These are phyloP conservation scores for Onchidella celtica DNA, from an alignment of 2,888 invertebrate genomes.

Conservation along the genomic window DNA sequence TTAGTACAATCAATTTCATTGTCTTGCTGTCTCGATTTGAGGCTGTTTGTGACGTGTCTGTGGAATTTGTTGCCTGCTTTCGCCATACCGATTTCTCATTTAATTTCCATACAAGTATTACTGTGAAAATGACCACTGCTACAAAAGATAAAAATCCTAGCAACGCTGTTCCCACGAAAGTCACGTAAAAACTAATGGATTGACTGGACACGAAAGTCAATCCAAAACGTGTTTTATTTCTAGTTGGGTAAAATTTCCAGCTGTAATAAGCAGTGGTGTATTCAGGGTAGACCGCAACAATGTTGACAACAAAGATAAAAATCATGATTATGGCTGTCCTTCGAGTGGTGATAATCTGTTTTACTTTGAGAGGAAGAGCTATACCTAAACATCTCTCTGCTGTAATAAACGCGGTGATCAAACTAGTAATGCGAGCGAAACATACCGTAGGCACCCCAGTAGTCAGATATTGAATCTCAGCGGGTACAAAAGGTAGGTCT, in stretches of 20 bases:
- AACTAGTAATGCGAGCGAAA: background rate
- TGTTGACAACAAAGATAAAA: background rate
- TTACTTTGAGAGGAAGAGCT: constrained; percentile 4
- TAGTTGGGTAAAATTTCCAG: background rate
- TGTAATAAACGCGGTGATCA: constrained; percentile 8
- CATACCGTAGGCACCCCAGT: background rate
- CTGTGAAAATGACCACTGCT: background rate
- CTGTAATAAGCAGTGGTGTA: background rate
- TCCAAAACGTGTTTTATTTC: background rate
- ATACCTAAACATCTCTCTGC: constrained; percentile 14
- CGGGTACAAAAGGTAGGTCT: background rate
- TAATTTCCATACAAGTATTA: background rate
- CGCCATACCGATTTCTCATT: background rate
- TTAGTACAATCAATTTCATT: background rate
- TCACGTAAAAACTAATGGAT: background rate
- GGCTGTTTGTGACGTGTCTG: background rate
- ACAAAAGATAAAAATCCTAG: background rate
- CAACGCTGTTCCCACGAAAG: background rate
- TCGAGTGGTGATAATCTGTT: background rate
- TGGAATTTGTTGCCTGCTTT: background rate
- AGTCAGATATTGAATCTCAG: background rate
- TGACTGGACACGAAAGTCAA: background rate
- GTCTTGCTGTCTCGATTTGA: background rate
- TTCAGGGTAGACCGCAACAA: background rate
- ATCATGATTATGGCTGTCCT: background rate